Conservation (phyloP, 2,113 vertebrate genomes). For the Atrichornis clamosus region DNA sequence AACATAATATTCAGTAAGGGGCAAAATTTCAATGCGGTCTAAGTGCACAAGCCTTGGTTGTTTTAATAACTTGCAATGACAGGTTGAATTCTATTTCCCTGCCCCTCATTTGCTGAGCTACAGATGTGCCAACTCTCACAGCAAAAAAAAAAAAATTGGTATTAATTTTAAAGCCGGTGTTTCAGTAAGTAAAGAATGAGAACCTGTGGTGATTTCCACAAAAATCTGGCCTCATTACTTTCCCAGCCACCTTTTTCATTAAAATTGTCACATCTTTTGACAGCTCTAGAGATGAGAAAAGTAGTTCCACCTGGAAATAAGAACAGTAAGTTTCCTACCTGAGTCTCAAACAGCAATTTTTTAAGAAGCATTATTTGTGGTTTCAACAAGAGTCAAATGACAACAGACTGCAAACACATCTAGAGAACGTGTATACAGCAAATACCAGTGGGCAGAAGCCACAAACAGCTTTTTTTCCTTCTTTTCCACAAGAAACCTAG, state of each 20-base stretch:
- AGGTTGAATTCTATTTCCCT: background rate
- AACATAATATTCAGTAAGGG: background rate
- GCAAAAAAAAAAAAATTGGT: background rate
- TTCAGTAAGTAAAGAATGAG: background rate
- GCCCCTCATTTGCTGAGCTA: background rate
- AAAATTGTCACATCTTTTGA: background rate
- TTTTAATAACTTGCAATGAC: background rate
- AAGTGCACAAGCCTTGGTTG: background rate
- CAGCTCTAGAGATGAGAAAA: background rate
- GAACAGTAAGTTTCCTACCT: background rate
- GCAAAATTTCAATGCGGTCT: background rate
- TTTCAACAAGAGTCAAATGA: background rate
- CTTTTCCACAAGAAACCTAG: background rate
- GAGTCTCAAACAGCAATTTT: background rate
- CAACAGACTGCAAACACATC: background rate
- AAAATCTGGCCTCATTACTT: background rate
- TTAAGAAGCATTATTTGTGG: background rate
- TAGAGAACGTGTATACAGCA: background rate
- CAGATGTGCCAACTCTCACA: background rate
- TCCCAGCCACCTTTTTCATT: background rate
- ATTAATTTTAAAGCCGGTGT: background rate
- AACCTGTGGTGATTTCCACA: background rate
- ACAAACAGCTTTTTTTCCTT: background rate
- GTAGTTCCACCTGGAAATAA: background rate
- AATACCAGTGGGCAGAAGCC: background rate